phyloP scores from a whole-genome alignment of 92 coral and sea anemone genomes.

The Palythoa caribaeorum region DNA sequence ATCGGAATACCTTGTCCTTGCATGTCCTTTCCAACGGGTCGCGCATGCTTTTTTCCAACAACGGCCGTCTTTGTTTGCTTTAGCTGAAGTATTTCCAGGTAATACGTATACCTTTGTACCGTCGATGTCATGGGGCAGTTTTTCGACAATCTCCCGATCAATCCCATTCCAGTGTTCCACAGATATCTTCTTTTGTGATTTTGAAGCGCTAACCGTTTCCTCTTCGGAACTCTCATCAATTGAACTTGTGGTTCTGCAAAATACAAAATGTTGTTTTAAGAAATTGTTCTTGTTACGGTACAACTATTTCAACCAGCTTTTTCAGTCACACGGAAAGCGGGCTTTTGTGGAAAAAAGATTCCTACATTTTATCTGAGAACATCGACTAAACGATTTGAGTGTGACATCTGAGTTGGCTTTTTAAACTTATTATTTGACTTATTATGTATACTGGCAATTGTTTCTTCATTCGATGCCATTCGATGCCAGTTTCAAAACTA shows the following conservation, averaged over 20 bases:
- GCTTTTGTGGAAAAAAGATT: constrained; percentile 11
- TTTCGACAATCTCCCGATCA: constrained; percentile 65
- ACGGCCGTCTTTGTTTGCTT: constrained; percentile 14
- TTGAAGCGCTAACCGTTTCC: constrained; percentile 17
- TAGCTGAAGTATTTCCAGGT: constrained; percentile 11
- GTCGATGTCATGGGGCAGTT: constrained; percentile 66
- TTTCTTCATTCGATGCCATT: constrained; percentile 8
- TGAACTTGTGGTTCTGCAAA: constrained; percentile 13
- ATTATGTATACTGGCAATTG: constrained; percentile 11
- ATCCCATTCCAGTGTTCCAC: constrained; percentile 42
- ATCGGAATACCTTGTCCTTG: constrained; percentile 57
- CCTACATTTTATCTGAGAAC: constrained; percentile 8
- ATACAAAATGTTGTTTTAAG: constrained; percentile 5
- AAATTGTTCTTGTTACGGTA: constrained; percentile 7
- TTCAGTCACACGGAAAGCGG: constrained; percentile 1
- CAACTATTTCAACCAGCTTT: constrained; percentile 4
- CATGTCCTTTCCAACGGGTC: constrained; percentile 15
- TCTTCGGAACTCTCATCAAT: constrained; percentile 9
- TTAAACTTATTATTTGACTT: constrained; percentile 8
- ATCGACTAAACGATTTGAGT: constrained; percentile 8
- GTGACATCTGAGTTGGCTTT: constrained; percentile 14
- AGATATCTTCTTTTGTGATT: constrained; percentile 35
- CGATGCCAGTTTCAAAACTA: constrained; percentile 6
- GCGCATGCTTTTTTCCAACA: constrained; percentile 14
- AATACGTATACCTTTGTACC: constrained; percentile 54